Conservation (phyloP, 2,113 vertebrate genomes). For the Ivindomyrus marchei region DNA sequence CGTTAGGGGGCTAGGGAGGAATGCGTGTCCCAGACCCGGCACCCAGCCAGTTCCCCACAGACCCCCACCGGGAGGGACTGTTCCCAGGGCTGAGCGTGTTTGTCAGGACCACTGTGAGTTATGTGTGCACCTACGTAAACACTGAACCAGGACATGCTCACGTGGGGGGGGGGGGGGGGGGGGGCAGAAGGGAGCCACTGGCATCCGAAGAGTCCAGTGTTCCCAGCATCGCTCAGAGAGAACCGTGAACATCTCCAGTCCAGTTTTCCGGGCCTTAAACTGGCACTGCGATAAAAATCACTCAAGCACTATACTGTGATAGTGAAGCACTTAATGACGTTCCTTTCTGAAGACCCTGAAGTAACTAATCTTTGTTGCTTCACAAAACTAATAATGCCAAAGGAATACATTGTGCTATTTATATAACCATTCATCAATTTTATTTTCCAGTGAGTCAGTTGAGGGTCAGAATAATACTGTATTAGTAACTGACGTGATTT, state of each 20-base stretch:
- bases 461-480: neutral
- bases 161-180: too few species aligned
- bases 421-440: neutral
- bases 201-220: neutral
- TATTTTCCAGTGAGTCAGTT: neutral
- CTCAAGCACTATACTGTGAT: neutral
- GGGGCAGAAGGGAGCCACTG: neutral
- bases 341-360: neutral
- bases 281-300: neutral
- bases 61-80: constrained; percentile 49
- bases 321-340: neutral
- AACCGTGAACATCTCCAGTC: too few species aligned
- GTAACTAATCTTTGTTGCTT: neutral
- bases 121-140: constrained; percentile 72
- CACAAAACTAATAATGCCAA: neutral
- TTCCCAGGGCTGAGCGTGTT: constrained; percentile 73
- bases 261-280: neutral
- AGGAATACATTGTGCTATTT: neutral
- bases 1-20: constrained; percentile 54
- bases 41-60: constrained; percentile 48
- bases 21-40: constrained; percentile 63
- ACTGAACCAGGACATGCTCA: constrained; percentile 43
- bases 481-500: neutral
- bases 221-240: neutral
- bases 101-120: constrained; percentile 58